phyloP scores from a whole-genome alignment of 2,797 vertebrate genomes.

The Meriones psammophilus region DNA sequence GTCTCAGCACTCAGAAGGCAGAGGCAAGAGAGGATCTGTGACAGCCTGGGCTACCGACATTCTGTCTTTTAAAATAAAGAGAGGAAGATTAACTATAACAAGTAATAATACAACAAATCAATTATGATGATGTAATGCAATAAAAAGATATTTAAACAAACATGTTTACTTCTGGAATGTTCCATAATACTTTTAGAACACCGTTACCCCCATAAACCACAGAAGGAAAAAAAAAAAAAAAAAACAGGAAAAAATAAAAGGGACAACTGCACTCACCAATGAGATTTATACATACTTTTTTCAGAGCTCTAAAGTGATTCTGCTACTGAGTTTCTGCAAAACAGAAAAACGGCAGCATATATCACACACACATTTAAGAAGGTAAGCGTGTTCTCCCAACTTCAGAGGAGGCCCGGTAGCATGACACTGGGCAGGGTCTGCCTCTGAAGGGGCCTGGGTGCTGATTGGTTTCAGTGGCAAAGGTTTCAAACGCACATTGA shows the following conservation, averaged over 20 bases:
- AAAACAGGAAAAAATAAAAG: neutral
- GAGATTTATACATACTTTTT: slow-evolving; percentile 81
- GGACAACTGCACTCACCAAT: neutral
- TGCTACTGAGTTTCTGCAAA: slow-evolving; percentile 76
- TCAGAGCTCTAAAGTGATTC: slow-evolving; percentile 75
- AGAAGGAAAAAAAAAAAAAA: neutral
- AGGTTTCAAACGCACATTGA: slow-evolving; percentile 68
- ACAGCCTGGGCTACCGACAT: neutral
- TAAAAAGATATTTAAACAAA: neutral
- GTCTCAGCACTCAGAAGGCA: neutral
- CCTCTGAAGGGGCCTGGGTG: slow-evolving; percentile 30
- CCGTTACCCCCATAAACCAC: neutral
- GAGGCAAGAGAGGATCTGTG: neutral
- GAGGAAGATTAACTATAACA: neutral
- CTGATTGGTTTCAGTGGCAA: slow-evolving; percentile 78
- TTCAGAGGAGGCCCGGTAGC: slow-evolving; percentile 48
- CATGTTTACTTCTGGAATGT: neutral
- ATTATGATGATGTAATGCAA: neutral
- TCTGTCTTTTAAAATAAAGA: neutral
- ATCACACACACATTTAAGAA: slow-evolving; percentile 79
- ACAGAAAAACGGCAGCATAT: slow-evolving; percentile 61
- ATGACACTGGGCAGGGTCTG: slow-evolving; percentile 61
- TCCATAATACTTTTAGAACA: neutral
- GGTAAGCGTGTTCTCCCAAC: slow-evolving; percentile 14
- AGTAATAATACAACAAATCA: neutral